Conservation (phyloP, 2,888 invertebrate genomes). For the Anagyrus pseudococci region DNA sequence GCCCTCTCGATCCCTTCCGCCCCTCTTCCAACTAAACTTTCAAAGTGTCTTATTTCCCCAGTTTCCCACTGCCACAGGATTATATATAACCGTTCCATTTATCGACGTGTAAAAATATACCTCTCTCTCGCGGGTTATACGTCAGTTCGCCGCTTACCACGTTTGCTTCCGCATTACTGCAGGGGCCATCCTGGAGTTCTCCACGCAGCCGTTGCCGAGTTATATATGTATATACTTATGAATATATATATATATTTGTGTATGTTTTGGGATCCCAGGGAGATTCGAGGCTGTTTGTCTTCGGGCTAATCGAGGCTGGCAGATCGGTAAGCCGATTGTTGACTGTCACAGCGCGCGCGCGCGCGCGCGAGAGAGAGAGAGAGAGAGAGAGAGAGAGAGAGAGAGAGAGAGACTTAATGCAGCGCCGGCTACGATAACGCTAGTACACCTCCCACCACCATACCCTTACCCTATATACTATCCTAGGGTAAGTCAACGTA, state of each 20-base stretch:
- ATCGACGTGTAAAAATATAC: not conserved
- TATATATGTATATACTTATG: not conserved
- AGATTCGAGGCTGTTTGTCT: conserved; percentile 28
- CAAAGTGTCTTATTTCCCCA: not conserved
- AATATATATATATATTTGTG: not conserved
- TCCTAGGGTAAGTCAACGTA: conserved; percentile 10
- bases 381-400: no score
- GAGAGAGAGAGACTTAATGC: conserved; percentile 29
- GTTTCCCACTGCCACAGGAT: not conserved
- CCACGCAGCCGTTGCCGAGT: no score
- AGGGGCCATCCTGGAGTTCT: no score
- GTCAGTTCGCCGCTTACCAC: not conserved
- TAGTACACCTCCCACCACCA: no score
- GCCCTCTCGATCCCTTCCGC: not conserved
- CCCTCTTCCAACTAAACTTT: no score
- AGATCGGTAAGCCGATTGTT: conserved; percentile 35
- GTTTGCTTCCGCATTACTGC: no score
- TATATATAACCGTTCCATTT: no score
- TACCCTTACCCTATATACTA: no score
- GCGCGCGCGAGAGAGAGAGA: no score
- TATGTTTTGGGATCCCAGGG: conserved; percentile 13
- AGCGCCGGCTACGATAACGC: conserved; percentile 15
- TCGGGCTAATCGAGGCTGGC: conserved; percentile 27
- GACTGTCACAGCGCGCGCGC: conserved; percentile 33
- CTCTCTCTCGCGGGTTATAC: no score